A percentile compares a stretch with the other conserved stretches of the same genome.
phyloP scores from a whole-genome alignment of 2,888 invertebrate species.

The Pseudococcus longispinus region DNA sequence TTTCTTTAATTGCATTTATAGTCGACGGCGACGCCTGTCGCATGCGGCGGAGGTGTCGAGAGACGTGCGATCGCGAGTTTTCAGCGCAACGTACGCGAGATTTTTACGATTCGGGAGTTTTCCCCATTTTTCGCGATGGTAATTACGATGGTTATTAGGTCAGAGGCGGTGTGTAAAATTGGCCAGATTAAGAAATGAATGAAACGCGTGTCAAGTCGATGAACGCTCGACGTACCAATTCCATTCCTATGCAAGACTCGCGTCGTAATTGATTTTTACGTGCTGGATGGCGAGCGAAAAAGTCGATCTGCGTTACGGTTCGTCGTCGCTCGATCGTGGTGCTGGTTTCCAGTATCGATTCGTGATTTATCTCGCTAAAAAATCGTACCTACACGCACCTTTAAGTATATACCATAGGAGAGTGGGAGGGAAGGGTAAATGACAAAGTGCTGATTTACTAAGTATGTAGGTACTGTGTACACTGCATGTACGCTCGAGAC shows the following conservation, averaged over 20 bases:
- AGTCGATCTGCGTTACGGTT: not conserved
- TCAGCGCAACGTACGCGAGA: not conserved
- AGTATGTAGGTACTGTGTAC: not conserved
- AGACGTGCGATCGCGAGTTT: not conserved
- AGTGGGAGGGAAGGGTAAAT: not conserved
- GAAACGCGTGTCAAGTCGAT: constrained; percentile 12
- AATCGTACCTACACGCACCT: not conserved
- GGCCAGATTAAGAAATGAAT: constrained; percentile 3
- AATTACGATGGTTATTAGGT: constrained; percentile 38
- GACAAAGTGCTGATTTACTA: not conserved
- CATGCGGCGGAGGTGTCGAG: not conserved
- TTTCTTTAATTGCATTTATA: constrained; percentile 39
- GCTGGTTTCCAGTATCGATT: not conserved
- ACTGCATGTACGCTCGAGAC: not conserved
- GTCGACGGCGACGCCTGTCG: constrained; percentile 7
- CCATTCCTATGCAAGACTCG: not conserved
- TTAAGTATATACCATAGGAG: not conserved
- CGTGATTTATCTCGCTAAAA: not conserved
- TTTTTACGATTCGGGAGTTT: constrained; percentile 32
- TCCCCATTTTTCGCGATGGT: not conserved
- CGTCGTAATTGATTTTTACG: constrained; percentile 22
- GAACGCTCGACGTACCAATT: not conserved
- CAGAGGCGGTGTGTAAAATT: constrained; percentile 46
- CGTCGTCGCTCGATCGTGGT: not conserved
- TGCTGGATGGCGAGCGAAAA: not conserved